Evolutionary conservation across 2,888 invertebrate genomes (phyloP).

Genomic region (Plebejus melissa): DNA sequence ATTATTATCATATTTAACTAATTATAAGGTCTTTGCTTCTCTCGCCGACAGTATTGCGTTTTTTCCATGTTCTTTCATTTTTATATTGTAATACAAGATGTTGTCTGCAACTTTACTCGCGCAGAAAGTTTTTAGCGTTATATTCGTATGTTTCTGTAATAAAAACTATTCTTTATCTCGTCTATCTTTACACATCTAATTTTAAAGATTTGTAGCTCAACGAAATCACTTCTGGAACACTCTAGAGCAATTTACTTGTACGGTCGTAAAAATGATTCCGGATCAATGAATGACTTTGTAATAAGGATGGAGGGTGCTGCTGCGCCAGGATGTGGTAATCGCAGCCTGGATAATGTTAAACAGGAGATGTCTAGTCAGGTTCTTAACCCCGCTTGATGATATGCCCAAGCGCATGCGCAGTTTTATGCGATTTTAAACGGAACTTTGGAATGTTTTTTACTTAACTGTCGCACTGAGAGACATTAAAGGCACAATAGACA

Average conservation of each 20-base stretch:
- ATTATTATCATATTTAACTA: constrained; percentile 28
- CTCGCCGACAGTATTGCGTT: not conserved
- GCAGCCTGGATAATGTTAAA: constrained; percentile 33
- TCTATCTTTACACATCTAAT: not conserved
- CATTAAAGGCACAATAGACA: too few species aligned
- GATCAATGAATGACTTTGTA: constrained; percentile 38
- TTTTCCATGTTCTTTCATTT: constrained; percentile 3
- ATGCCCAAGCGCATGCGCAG: too few species aligned
- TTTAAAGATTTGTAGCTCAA: too few species aligned
- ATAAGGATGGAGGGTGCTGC: constrained; percentile 72
- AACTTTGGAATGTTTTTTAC: too few species aligned
- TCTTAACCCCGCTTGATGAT: not conserved
- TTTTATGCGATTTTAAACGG: too few species aligned
- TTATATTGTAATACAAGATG: not conserved
- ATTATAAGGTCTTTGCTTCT: constrained; percentile 21
- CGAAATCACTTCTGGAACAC: not conserved
- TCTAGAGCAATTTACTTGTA: not conserved
- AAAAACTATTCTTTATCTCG: too few species aligned
- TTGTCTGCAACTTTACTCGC: not conserved
- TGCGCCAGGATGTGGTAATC: constrained; percentile 65
- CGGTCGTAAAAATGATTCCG: constrained; percentile 19
- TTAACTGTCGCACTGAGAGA: too few species aligned
- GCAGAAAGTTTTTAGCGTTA: not conserved
- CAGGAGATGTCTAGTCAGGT: not conserved
- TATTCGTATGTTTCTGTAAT: not conserved